Evolutionary conservation across 2,113 vertebrate genomes (phyloP).

Genomic region (Mobula birostris): DNA sequence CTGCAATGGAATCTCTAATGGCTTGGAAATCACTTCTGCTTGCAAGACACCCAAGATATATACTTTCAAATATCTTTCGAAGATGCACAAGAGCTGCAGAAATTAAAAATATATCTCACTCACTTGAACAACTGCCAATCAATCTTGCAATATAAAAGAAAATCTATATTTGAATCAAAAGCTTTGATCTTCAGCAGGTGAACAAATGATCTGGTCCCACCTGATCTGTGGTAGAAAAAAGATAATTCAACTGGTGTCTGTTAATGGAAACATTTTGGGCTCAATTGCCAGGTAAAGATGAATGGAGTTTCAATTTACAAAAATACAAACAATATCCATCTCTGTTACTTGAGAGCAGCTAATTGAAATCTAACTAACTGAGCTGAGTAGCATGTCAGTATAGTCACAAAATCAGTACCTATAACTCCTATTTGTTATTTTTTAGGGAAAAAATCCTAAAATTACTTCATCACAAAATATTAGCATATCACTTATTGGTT

Average conservation of each 20-base stretch:
- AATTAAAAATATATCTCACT: background rate
- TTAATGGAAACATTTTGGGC: background rate
- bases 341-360: background rate
- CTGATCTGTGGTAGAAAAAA: background rate
- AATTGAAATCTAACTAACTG: background rate
- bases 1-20: background rate
- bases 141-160: background rate
- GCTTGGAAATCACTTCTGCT: background rate
- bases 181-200: background rate
- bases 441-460: no score
- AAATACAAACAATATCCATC: background rate
- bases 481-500: no score
- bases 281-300: background rate
- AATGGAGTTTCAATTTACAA: background rate
- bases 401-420: no score
- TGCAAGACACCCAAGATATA: background rate
- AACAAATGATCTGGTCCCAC: background rate
- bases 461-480: no score
- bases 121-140: background rate
- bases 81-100: background rate
- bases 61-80: background rate
- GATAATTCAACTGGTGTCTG: background rate
- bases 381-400: no score
- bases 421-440: no score
- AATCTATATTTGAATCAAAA: background rate